Base-by-base conservation (phyloP, 2,113 vertebrate genomes). In the Microtus ochrogaster region DNA sequence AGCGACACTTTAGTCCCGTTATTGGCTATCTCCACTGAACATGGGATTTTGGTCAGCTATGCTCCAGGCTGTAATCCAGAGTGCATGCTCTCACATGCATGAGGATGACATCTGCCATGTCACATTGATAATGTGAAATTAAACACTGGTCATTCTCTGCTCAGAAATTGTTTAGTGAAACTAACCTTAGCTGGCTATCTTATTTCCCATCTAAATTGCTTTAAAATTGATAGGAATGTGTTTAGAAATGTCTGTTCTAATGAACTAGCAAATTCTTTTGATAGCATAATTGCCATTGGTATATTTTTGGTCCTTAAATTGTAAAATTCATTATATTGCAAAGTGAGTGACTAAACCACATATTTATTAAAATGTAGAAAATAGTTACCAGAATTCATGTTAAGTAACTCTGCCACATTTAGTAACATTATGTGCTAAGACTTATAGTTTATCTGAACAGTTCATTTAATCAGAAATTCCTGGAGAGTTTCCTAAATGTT, bases 151-250 rank as follows among this genome's bases (percentile, higher is more conserved):
- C 19, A 86, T 92, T 91, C n/a, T 96, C 22, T 78, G 83, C 66
- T 92, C 24, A 65, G 22, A 4, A 83, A 91, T 81, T 68, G 58
- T 79, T 94, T 78, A 93, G 72, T 89, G 12, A 94, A 96, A 92
- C 6, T 93, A 94, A 93, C 6, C 63, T 81, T 55, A 79, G 49
- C 77, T 7, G 12, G 5, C 41, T 70, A 89, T 66, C 36, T 90
- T 95, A 95, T 78, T 26, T 84, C 14, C 52, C 89, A 78, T 84
- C 14, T 96, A 92, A 96, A 95, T 91, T 94, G n/a, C 36, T 90
- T 94, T 96, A 49, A 83, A 96, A 82, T 92, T 86, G 63, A 84
- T 41, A 89, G 28, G 55, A 5, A 86, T 73, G 12, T 6, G 24
- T 91, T 93, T 74, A 85, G 70, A 94, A 96, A 77, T 90, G 92